phyloP scores from a whole-genome alignment of 1,140 invertebrate genomes.

The Drosophila kanapiae region DNA sequence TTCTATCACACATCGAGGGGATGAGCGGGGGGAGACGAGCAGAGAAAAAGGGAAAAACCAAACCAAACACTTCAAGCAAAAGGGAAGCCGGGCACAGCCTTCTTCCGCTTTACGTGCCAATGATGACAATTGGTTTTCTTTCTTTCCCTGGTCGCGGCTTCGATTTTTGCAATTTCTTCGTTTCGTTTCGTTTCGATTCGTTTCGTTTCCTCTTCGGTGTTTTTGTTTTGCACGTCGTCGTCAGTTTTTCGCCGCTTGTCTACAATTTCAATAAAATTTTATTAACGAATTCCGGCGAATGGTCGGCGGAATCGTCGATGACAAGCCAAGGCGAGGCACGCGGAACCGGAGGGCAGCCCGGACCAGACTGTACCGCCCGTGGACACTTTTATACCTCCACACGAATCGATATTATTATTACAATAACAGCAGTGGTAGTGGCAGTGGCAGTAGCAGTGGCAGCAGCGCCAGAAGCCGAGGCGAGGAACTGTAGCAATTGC shows the following conservation, averaged over 20 bases:
- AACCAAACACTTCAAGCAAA: constrained; percentile 76
- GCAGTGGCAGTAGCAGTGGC: background rate
- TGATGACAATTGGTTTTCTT: constrained; percentile 83
- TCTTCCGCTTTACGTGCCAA: constrained; percentile 82
- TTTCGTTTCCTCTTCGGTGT: constrained; percentile 44
- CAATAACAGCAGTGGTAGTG: constrained; percentile 58
- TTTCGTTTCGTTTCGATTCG: constrained; percentile 39
- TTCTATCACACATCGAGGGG: constrained; percentile 63
- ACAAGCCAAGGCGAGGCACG: constrained; percentile 63
- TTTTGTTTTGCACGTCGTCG: constrained; percentile 81
- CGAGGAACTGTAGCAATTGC: constrained; percentile 74
- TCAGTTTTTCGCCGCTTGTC: constrained; percentile 84
- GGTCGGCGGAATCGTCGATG: constrained; percentile 73
- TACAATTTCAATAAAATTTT: constrained; percentile 86
- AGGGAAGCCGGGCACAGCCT: constrained; percentile 62
- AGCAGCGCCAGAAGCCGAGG: constrained; percentile 22
- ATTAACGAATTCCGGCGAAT: constrained; percentile 85
- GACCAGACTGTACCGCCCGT: constrained; percentile 47
- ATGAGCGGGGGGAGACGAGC: background rate
- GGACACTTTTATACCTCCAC: constrained; percentile 72
- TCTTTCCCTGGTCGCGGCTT: constrained; percentile 61
- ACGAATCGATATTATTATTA: constrained; percentile 85
- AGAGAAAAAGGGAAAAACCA: background rate
- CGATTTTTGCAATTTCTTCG: constrained; percentile 69
- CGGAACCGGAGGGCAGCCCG: constrained; percentile 32